Conservation (phyloP, 2,113 vertebrate species). For the Platichthys stellatus region DNA sequence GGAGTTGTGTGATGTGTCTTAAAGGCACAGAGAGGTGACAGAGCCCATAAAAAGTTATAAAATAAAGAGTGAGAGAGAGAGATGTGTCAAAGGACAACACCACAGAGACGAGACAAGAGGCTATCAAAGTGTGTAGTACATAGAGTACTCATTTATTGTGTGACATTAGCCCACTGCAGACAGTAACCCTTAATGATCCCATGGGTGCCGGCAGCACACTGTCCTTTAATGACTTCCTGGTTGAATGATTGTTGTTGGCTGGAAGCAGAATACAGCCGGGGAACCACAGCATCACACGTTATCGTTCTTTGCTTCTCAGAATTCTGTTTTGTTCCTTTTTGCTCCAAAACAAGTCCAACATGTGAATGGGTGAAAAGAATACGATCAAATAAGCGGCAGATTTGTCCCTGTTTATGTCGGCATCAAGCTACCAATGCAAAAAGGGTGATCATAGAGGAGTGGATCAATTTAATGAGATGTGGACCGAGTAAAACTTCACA, state of each 20-base stretch:
- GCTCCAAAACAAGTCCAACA: background rate
- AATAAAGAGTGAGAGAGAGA: constrained; percentile 42
- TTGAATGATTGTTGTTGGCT: constrained; percentile 56
- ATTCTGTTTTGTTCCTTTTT: constrained; percentile 8
- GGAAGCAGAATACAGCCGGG: constrained; percentile 17
- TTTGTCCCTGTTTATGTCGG: constrained; percentile 43
- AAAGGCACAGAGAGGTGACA: constrained; percentile 48
- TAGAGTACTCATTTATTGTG: constrained; percentile 70
- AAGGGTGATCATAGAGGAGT: constrained; percentile 33
- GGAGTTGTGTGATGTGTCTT: constrained; percentile 50
- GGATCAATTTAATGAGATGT: constrained; percentile 68
- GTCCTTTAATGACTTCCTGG: constrained; percentile 67
- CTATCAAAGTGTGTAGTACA: constrained; percentile 68
- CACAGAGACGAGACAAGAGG: constrained; percentile 50
- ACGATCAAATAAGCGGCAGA: constrained; percentile 46
- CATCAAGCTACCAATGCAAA: constrained; percentile 57
- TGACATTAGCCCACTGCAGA: constrained; percentile 71
- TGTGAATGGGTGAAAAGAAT: constrained; percentile 6
- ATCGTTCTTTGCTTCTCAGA: background rate
- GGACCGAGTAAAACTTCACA: constrained; percentile 61
- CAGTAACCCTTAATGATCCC: constrained; percentile 68
- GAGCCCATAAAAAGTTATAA: constrained; percentile 54
- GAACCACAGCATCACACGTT: constrained; percentile 1
- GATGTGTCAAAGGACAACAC: constrained; percentile 35
- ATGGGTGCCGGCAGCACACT: constrained; percentile 49